Percentiles rank a stretch among this genome's conserved stretches.
Evolutionary conservation across 2,113 vertebrate species (phyloP).

Genomic region (Chinchilla lanigera): DNA sequence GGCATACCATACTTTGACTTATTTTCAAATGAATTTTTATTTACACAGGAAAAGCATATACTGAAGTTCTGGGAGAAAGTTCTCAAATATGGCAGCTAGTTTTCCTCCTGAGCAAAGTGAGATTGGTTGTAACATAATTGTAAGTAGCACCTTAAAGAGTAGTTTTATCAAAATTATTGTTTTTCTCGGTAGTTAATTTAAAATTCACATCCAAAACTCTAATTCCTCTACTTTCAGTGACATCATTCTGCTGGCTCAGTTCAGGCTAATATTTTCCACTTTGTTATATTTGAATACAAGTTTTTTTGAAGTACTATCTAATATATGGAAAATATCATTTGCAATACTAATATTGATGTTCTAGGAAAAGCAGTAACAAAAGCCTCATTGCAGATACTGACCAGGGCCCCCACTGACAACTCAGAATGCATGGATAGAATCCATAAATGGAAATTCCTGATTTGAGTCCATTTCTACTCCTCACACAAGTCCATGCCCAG

Average conservation of each 20-base stretch:
- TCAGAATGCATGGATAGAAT: neutral
- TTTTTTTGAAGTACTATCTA: slow-evolving; percentile 11
- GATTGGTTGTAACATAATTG: neutral
- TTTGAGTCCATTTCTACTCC: neutral
- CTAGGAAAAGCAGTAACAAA: neutral
- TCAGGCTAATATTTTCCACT: neutral
- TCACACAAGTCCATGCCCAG: neutral
- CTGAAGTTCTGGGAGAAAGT: neutral
- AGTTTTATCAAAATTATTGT: neutral
- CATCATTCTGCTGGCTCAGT: neutral
- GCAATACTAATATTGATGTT: neutral
- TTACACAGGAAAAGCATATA: neutral
- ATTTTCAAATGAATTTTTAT: slow-evolving; percentile 22
- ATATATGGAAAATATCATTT: neutral
- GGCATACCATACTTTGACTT: neutral
- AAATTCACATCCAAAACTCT: neutral
- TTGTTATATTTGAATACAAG: neutral
- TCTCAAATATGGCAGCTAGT: neutral
- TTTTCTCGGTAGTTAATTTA: neutral
- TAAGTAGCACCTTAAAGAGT: neutral
- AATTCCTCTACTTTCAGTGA: neutral
- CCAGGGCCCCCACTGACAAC: neutral
- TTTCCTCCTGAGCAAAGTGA: neutral
- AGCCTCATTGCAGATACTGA: neutral
- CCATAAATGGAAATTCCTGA: neutral